Evolutionary conservation across 1,140 invertebrate species (phyloP).

Genomic region (Alviniconcha marisindica): DNA sequence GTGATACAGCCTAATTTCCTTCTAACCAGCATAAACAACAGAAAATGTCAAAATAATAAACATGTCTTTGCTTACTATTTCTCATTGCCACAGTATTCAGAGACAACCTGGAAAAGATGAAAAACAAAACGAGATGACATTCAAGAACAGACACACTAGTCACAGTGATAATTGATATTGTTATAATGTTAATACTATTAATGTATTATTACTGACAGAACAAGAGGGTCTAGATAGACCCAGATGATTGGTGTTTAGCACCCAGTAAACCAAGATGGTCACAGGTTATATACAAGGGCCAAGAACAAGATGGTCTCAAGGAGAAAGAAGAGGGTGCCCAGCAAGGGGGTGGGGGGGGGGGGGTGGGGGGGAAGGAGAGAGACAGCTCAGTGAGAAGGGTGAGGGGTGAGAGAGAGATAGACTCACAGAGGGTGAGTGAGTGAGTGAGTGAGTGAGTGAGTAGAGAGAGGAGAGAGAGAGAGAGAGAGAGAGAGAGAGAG

Average conservation of each 20-base stretch:
- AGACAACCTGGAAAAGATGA: slow-evolving; percentile 20
- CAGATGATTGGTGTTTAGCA: background rate
- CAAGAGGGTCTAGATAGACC: background rate
- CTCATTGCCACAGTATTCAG: slow-evolving; percentile 31
- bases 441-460: no score
- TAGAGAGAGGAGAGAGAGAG: no score
- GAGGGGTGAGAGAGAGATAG: background rate
- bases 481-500: background rate
- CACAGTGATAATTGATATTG: background rate
- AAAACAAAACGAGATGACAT: background rate
- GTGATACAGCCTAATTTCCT: no score
- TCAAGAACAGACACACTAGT: no score
- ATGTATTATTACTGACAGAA: background rate
- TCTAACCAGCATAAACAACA: no score
- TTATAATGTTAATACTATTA: background rate
- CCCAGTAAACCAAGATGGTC: background rate
- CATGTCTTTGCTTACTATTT: no score
- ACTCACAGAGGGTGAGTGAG: no score
- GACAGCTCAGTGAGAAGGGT: background rate
- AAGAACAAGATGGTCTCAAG: no score
- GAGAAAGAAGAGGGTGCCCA: no score
- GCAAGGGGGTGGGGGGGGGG: no score
- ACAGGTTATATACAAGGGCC: background rate
- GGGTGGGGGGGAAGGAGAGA: no score
- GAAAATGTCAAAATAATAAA: no score